Base-by-base conservation (phyloP, 30 jellyfish, hydroid and myxozoan genomes). In the Aurelia aurita complex sp. Pacific region DNA sequence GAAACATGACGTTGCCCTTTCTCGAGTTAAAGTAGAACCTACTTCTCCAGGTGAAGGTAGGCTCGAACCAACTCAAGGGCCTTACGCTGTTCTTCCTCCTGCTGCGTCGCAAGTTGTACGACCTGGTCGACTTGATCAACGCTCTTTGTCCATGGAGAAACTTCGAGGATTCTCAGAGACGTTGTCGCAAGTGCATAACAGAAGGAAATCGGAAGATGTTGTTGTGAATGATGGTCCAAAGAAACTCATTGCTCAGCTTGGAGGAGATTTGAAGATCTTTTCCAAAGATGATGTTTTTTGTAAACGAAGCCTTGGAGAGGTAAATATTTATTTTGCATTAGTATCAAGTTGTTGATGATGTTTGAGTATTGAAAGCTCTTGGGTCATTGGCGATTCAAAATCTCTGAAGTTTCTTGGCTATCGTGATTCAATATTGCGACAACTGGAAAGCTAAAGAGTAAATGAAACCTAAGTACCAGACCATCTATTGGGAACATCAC, bases 281-380 rank as follows among this genome's bases (percentile, higher is more conserved):
- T 42, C 64, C 50, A 82, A 82, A 40, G 85, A 82, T 16, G 91
- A 82, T 43, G 60, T 82, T 32, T 32, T 50, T 16, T 57, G 73
- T 59, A 61, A 82, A 16, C 73, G 46, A 19, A 61, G 62, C 65
- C 84, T 82, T 4, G 91, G 91, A 63, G 85, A 82, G 91, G 91
- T 82, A n/a, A 40, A 55, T 15, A 51, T 55, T 57, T 35, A 18
- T 46, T 50, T 46, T 40, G 10, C 81, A 16, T 46, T 73, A 4
- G 12, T 43, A 43, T 43, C 12, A 43, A 43, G 1, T 43, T 43
- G 4, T 67, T 4, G 23, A 16, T 51, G 68, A 40, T 0, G 55
- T 38, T 71, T 71, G 54, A 2, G 36, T 14, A 15, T 23, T 23
- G 23, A 13, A 13, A 18, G 13, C 17, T 12, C 42, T 14, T 17